Percentiles rank a stretch among this genome's conserved stretches.
phyloP scores from a whole-genome alignment of 2,888 invertebrate genomes.

The Dioctria linearis region DNA sequence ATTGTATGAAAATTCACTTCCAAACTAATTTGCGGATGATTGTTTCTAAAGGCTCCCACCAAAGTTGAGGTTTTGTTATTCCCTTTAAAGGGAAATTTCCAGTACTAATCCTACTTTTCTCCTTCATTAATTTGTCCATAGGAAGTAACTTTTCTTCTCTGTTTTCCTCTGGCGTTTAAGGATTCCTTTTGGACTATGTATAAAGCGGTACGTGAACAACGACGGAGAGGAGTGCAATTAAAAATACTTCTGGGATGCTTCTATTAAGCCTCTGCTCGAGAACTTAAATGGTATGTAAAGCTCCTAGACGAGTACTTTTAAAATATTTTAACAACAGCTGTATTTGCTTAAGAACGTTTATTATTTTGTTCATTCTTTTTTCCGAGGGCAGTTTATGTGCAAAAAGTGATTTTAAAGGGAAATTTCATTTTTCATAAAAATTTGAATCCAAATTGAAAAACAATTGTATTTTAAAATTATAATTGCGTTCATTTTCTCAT shows the following conservation, averaged over 20 bases:
- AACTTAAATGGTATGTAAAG: not conserved
- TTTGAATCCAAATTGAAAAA: not conserved
- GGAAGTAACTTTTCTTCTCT: not conserved
- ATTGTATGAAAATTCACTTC: not conserved
- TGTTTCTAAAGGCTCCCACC: no score
- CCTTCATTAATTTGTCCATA: slow-evolving; percentile 18
- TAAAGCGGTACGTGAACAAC: not conserved
- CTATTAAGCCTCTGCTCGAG: not conserved
- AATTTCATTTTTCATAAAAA: not conserved
- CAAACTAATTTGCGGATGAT: not conserved
- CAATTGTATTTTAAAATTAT: not conserved
- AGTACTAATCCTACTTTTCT: slow-evolving; percentile 12
- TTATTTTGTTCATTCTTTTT: not conserved
- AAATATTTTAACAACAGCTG: not conserved
- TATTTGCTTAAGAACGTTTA: slow-evolving; percentile 2
- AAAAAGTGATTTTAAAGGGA: not conserved
- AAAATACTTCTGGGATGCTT: slow-evolving; percentile 9
- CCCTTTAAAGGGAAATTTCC: slow-evolving; percentile 1
- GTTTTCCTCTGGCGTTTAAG: not conserved
- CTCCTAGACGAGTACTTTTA: not conserved
- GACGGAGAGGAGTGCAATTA: slow-evolving; percentile 7
- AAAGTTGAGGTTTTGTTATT: not conserved
- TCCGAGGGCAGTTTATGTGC: not conserved
- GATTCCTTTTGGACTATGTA: not conserved
- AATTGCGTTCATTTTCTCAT: not conserved